phyloP scores from a whole-genome alignment of 2,797 vertebrate genomes.

The Argentina silus region DNA sequence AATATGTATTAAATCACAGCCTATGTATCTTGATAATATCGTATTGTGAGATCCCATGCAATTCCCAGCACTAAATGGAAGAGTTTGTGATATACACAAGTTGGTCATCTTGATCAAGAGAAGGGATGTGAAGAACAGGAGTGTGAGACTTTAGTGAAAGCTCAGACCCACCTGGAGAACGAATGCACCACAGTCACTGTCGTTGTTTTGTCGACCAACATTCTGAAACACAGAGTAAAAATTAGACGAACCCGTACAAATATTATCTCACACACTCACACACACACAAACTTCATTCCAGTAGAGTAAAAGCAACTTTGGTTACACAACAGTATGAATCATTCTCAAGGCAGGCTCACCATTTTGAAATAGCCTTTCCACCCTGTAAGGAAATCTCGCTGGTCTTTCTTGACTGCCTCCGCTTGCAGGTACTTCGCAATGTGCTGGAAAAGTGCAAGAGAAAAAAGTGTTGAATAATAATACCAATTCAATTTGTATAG shows the following conservation, averaged over 20 bases:
- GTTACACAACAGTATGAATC: not conserved
- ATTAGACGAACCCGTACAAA: not conserved
- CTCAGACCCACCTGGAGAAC: constrained; percentile 86
- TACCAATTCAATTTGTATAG: too few relatives aligned
- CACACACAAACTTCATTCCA: not conserved
- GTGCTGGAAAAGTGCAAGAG: constrained; percentile 74
- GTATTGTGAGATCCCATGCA: too few relatives aligned
- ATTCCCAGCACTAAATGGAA: too few relatives aligned
- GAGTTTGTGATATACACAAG: too few relatives aligned
- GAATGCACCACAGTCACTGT: constrained; percentile 93
- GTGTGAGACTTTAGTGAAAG: not conserved
- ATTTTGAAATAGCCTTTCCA: constrained; percentile 95
- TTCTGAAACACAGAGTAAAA: constrained; percentile 75
- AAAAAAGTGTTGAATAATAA: not conserved
- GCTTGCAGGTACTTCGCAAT: constrained; percentile 94
- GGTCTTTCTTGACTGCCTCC: constrained; percentile 91
- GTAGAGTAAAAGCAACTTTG: not conserved
- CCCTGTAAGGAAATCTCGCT: constrained; percentile 84
- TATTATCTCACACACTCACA: not conserved
- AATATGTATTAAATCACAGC: too few relatives aligned
- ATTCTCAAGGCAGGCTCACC: constrained; percentile 68
- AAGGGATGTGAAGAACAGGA: not conserved
- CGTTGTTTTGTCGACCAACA: constrained; percentile 92
- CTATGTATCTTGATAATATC: too few relatives aligned
- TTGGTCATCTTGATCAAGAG: too few relatives aligned